Percentiles rank a stretch among this genome's conserved stretches.
Conservation (phyloP, 2,888 invertebrate genomes). For the Andrena bicolor region DNA sequence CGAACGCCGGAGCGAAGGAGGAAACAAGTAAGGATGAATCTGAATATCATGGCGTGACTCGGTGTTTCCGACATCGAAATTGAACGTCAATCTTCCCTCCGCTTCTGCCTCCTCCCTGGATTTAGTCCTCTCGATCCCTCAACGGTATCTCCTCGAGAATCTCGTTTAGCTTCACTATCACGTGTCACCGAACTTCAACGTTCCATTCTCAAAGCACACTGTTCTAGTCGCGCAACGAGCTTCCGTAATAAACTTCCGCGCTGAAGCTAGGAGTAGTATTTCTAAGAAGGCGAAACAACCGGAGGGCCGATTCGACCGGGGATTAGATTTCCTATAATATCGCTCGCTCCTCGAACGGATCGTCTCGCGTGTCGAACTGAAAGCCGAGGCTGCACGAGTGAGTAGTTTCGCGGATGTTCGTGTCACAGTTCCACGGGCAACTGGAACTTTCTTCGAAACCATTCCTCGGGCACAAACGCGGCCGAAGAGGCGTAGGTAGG, state of each 20-base stretch:
- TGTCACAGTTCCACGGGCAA: slow-evolving; percentile 63
- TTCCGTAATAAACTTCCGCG: neutral
- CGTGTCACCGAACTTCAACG: neutral
- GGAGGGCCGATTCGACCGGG: too few relatives aligned
- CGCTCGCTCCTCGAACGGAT: too few relatives aligned
- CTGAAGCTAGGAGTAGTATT: neutral
- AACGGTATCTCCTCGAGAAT: neutral
- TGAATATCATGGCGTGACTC: slow-evolving; percentile 35
- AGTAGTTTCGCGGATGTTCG: slow-evolving; percentile 48
- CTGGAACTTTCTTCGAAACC: slow-evolving; percentile 75
- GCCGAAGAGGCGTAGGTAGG: slow-evolving; percentile 68
- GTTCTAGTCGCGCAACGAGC: neutral
- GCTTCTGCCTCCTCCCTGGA: neutral
- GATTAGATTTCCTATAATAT: too few relatives aligned
- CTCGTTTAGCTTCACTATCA: neutral
- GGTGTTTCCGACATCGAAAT: slow-evolving; percentile 2
- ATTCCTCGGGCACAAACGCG: slow-evolving; percentile 64
- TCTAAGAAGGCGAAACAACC: too few relatives aligned
- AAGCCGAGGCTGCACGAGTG: neutral
- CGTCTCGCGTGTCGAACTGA: neutral
- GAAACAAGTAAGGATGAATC: slow-evolving; percentile 44
- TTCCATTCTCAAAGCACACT: neutral
- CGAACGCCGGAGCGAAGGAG: slow-evolving; percentile 23
- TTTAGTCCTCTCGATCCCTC: neutral
- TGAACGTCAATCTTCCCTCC: slow-evolving; percentile 20